A percentile compares a stretch with the other conserved stretches of the same genome.
These are phyloP conservation scores for Dione vanillae DNA, from an alignment of 2,888 invertebrate species.

Conservation along the genomic window DNA sequence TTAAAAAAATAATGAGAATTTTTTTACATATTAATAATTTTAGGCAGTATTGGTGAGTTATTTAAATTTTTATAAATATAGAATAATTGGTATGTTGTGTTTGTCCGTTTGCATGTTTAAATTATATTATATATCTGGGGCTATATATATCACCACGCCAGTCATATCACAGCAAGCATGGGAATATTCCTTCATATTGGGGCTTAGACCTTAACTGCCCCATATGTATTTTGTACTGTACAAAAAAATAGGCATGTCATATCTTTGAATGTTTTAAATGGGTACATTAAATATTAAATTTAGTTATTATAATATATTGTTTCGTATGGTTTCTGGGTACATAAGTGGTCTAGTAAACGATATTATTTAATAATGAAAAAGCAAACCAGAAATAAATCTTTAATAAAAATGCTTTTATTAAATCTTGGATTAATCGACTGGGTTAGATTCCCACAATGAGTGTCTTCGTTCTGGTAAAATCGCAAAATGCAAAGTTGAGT, in stretches of 20 bases:
- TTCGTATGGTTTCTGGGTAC: no score
- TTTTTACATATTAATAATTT: no score
- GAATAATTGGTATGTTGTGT: neutral
- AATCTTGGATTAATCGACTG: no score
- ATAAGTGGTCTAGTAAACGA: no score
- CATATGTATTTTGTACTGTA: neutral
- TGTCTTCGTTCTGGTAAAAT: neutral
- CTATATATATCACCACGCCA: neutral
- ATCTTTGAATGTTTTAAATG: no score
- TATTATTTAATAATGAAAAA: no score
- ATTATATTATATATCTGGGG: neutral
- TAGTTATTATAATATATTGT: no score
- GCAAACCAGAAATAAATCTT: no score
- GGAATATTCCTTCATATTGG: neutral
- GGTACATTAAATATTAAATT: no score
- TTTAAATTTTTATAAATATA: neutral
- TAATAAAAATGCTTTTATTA: no score
- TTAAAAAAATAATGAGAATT: no score
- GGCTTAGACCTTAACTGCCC: conserved; percentile 3
- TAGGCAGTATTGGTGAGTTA: neutral
- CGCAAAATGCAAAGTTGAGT: neutral
- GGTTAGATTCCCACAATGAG: no score
- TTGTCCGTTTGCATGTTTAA: conserved; percentile 5
- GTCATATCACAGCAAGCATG: neutral
- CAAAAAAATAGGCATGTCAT: neutral